Evolutionary conservation across 2,888 invertebrate species (phyloP), one percentile per base, ranked within the genome.

Genomic region (Pomacea canaliculata): DNA sequence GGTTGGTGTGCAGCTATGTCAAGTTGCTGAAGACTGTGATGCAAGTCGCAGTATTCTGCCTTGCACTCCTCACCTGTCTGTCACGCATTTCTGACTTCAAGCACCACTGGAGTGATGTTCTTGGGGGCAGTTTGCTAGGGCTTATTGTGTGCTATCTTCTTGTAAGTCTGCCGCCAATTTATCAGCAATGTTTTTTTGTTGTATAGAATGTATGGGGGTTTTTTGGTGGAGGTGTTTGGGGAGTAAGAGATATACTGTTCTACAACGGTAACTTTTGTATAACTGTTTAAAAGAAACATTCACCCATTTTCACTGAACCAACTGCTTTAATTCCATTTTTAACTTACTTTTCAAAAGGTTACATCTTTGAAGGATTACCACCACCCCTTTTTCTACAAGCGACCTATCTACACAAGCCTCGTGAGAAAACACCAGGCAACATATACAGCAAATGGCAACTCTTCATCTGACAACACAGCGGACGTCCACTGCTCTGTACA

Each of bases 31-130:
- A 94, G 75, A 97, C 97, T 90, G 93, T 95, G 37, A 91, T 97
- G 71, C 98, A 99, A 92, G 94, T 96, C 88, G 82, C 94, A 19
- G 94, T 95, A 72, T 92, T 98, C 81, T 92, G 94, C 91, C 92
- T 96, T 90, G 95, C 97, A 49, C 82, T 88, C 70, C 86, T 83
- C 80, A 85, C 85, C 19, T 84, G 86, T 16, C 93, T 98, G 92
- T 95, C 96, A 1, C 93, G 98, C 62, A 94, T 99, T 56, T 96
- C 97, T 1, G 96, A 99, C 92, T 97, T 98, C 93, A 98, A 98
- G 91, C 98, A 99, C 91, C 98, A 99, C 89, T 98, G 97, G 97
- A 97, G 96, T 87, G 99, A 99, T 91, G 98, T 98, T 5, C 92
- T 98, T 37, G 94, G 94, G 72, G 99, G 99, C 0, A 89, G 91